Percentiles rank a stretch among this genome's conserved stretches.
phyloP scores from a whole-genome alignment of 1,140 invertebrate species.

The Drosophila pruinosa region DNA sequence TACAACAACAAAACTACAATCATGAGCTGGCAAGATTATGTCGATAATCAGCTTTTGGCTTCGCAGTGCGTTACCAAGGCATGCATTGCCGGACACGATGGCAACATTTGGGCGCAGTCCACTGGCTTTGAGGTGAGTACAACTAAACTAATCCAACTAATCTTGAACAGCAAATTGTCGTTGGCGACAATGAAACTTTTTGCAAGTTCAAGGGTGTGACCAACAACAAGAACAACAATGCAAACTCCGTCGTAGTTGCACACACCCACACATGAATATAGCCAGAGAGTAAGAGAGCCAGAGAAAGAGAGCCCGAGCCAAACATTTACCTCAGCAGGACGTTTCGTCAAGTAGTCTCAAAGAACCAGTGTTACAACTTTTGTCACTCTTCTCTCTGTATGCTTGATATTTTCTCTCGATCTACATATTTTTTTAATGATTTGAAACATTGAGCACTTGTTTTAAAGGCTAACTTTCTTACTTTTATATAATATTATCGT shows the following conservation, averaged over 20 bases:
- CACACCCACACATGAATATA: conserved; percentile 20
- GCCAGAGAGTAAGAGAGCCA: background rate
- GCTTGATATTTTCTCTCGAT: background rate
- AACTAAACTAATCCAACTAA: conserved; percentile 2
- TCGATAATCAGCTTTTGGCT: conserved; percentile 97
- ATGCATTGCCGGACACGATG: conserved; percentile 96
- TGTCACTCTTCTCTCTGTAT: background rate
- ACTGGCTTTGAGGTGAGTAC: conserved; percentile 94
- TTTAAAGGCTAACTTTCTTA: background rate
- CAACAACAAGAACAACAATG: conserved; percentile 39
- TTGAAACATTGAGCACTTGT: too few species aligned
- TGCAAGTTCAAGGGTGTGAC: conserved; percentile 82
- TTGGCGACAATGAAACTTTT: conserved; percentile 59
- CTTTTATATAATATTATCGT: background rate
- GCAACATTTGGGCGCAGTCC: conserved; percentile 97
- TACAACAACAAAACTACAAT: conserved; percentile 53
- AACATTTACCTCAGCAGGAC: conserved; percentile 30
- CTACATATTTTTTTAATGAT: background rate
- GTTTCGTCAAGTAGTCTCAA: background rate
- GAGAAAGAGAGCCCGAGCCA: background rate
- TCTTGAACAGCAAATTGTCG: conserved; percentile 5
- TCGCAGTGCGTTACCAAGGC: conserved; percentile 96
- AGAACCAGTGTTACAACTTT: background rate
- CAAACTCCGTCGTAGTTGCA: conserved; percentile 13
- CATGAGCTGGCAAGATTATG: conserved; percentile 99